Conservation (phyloP, 2,113 vertebrate species). For the Corythoichthys intestinalis region DNA sequence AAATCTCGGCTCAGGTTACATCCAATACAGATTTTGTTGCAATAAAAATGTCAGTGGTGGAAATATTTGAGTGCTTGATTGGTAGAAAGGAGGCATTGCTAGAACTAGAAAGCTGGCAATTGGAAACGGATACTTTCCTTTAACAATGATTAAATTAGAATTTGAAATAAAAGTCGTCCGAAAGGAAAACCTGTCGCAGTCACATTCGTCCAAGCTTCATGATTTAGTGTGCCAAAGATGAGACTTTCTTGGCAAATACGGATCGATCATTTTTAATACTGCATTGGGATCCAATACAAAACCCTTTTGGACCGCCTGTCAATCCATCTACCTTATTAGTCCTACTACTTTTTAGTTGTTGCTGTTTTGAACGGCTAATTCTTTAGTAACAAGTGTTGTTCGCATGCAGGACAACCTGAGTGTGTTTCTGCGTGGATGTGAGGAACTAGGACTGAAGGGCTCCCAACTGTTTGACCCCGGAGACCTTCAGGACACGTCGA, state of each 20-base stretch:
- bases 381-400: background rate
- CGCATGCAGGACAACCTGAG: constrained; percentile 86
- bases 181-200: constrained; percentile 25
- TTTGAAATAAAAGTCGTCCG: constrained; percentile 12
- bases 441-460: constrained; percentile 92
- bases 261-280: background rate
- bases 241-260: constrained; percentile 12
- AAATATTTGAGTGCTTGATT: constrained; percentile 23
- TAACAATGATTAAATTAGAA: background rate
- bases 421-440: constrained; percentile 91
- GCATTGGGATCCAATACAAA: too few species aligned
- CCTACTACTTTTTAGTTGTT: background rate
- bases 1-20: constrained; percentile 62
- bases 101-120: constrained; percentile 16
- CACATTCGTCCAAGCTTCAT: constrained; percentile 24
- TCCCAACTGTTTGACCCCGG: constrained; percentile 95
- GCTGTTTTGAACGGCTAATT: background rate
- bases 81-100: background rate
- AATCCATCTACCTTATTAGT: too few species aligned
- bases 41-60: constrained; percentile 11
- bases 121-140: background rate
- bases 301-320: too few species aligned
- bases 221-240: background rate
- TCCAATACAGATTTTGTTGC: constrained; percentile 53
- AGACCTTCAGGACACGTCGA: constrained; percentile 89